A percentile compares a stretch with the other conserved stretches of the same genome.
Conservation (phyloP, 2,888 invertebrate species). For the Taenaris catops region DNA sequence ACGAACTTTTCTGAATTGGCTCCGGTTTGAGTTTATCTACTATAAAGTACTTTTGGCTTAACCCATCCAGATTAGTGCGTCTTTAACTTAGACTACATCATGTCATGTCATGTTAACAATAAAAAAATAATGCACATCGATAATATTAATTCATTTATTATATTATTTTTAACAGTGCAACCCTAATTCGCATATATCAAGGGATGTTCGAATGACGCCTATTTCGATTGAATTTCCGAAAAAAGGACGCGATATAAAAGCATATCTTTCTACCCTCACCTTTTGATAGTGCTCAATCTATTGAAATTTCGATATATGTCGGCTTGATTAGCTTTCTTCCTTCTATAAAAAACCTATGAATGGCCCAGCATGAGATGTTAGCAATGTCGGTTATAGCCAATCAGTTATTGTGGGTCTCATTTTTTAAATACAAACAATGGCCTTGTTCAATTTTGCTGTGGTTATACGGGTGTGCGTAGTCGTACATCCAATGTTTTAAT, state of each 20-base stretch:
- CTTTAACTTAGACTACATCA: too few relatives aligned
- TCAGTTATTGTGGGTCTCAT: constrained; percentile 25
- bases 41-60: too few relatives aligned
- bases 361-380: constrained; percentile 60
- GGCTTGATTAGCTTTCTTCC: constrained; percentile 69
- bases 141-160: not conserved
- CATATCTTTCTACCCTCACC: constrained; percentile 46
- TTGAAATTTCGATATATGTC: constrained; percentile 73
- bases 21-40: too few relatives aligned
- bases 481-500: not conserved
- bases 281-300: constrained; percentile 57
- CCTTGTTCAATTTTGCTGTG: constrained; percentile 19
- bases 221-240: constrained; percentile 75
- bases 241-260: constrained; percentile 67
- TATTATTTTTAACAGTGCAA: not conserved
- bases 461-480: constrained; percentile 2
- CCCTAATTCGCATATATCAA: constrained; percentile 49
- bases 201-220: constrained; percentile 65
- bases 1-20: too few relatives aligned
- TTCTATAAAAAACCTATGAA: constrained; percentile 49
- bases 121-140: too few relatives aligned
- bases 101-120: too few relatives aligned
- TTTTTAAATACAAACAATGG: constrained; percentile 28
- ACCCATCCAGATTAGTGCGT: too few relatives aligned
- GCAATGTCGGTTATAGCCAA: constrained; percentile 34